Conservation (phyloP, 2,113 vertebrate species). For the Rhineura floridana region DNA sequence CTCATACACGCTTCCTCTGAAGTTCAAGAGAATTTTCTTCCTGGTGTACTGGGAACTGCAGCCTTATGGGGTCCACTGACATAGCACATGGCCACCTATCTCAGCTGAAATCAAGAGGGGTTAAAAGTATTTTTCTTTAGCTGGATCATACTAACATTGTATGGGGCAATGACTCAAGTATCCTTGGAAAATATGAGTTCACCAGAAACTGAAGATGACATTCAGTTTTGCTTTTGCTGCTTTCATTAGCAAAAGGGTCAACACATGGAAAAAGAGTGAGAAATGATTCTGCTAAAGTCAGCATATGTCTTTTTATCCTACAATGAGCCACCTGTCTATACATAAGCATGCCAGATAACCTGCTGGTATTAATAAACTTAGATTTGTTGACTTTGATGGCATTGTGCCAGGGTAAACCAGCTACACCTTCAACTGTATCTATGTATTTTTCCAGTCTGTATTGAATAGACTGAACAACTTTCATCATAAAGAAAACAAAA, state of each 20-base stretch:
- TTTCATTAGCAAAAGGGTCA: not conserved
- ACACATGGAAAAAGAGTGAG: not conserved
- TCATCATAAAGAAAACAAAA: constrained; percentile 32
- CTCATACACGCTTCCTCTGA: not conserved
- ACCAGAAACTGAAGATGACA: not conserved
- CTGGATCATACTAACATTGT: not conserved
- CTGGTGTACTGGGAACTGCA: too few species aligned
- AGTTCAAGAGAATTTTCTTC: not conserved
- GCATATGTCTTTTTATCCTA: not conserved
- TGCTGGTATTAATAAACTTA: constrained; percentile 38
- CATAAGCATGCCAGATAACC: constrained; percentile 28
- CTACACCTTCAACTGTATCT: not conserved
- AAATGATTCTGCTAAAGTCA: not conserved
- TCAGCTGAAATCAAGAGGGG: not conserved
- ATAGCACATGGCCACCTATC: not conserved
- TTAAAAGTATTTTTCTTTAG: not conserved
- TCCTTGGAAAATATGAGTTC: not conserved
- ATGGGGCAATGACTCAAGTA: not conserved
- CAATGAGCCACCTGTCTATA: constrained; percentile 12
- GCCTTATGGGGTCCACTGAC: not conserved
- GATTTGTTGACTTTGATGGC: constrained; percentile 25
- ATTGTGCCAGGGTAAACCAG: not conserved
- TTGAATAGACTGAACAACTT: constrained; percentile 6
- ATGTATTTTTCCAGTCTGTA: not conserved
- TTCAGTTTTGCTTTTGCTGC: not conserved